phyloP scores from a whole-genome alignment of 92 coral and sea anemone genomes.

The Meandrina meandrites region DNA sequence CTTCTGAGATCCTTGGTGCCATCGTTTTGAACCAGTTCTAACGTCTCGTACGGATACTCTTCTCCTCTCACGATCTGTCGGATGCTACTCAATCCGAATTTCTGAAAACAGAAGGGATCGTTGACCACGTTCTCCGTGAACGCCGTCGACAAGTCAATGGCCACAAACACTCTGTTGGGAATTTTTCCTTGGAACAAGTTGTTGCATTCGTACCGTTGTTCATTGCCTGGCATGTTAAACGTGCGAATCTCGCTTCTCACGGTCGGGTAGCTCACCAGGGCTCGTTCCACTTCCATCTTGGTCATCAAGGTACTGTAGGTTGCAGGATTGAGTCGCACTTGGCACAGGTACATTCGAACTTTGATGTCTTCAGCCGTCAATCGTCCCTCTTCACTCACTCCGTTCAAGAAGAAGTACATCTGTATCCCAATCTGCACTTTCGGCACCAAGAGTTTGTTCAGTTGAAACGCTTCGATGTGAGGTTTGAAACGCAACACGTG shows the following conservation, averaged over 20 bases:
- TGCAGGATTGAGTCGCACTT: no score
- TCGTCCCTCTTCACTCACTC: background rate
- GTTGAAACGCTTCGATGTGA: background rate
- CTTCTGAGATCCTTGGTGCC: no score
- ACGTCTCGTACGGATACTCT: no score
- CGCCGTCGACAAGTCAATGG: background rate
- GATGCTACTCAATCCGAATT: conserved; percentile 19
- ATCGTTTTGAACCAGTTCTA: no score
- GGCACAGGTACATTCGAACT: background rate
- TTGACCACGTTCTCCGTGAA: background rate
- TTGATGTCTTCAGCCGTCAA: accelerated
- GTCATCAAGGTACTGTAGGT: background rate
- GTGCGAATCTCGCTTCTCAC: background rate
- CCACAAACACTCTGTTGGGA: conserved; percentile 15
- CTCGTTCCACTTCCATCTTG: no score
- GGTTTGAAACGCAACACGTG: background rate
- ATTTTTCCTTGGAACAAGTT: conserved; percentile 18
- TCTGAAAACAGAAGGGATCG: no score
- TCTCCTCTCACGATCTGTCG: conserved; percentile 2
- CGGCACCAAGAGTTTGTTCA: background rate
- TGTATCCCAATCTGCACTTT: background rate
- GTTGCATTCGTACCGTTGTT: background rate
- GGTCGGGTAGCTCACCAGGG: background rate
- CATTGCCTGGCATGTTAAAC: background rate
- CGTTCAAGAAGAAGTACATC: background rate